phyloP scores from a whole-genome alignment of 2,113 vertebrate species.

The Oreochromis aureus region DNA sequence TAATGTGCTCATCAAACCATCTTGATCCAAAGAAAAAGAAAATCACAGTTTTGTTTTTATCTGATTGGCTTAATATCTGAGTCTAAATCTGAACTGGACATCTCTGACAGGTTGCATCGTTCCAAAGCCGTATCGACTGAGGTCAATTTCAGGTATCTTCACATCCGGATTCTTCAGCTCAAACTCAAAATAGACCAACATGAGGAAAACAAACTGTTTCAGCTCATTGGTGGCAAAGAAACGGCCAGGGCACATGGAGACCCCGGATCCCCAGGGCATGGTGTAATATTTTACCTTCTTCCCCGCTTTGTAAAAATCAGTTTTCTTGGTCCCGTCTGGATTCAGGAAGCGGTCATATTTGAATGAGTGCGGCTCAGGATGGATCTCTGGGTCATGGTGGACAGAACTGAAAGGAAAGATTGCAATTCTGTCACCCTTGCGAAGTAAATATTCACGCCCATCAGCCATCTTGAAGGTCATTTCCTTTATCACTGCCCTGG shows the following conservation, averaged over 20 bases:
- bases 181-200: conserved; percentile 84
- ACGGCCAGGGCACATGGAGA: conserved; percentile 84
- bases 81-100: conserved; percentile 77
- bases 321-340: no score
- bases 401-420: no score
- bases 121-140: conserved; percentile 83
- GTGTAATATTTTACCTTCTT: no score
- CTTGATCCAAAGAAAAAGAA: not conserved
- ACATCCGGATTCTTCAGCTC: conserved; percentile 75
- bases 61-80: conserved; percentile 23
- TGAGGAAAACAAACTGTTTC: conserved; percentile 85
- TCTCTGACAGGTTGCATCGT: conserved; percentile 77
- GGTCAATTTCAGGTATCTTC: conserved; percentile 73
- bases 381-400: no score
- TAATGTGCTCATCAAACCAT: not conserved
- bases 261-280: conserved; percentile 90
- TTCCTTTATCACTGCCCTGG: no score
- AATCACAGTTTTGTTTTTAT: not conserved
- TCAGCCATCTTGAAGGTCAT: no score
- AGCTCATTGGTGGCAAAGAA: conserved; percentile 86
- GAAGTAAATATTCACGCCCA: no score
- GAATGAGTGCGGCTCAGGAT: no score
- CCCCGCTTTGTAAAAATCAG: no score
- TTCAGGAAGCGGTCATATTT: no score
- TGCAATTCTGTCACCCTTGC: no score